Percentiles rank a stretch among this genome's conserved stretches.
Conservation (phyloP, 2,797 vertebrate species). For the Malacoctenus gilli region DNA sequence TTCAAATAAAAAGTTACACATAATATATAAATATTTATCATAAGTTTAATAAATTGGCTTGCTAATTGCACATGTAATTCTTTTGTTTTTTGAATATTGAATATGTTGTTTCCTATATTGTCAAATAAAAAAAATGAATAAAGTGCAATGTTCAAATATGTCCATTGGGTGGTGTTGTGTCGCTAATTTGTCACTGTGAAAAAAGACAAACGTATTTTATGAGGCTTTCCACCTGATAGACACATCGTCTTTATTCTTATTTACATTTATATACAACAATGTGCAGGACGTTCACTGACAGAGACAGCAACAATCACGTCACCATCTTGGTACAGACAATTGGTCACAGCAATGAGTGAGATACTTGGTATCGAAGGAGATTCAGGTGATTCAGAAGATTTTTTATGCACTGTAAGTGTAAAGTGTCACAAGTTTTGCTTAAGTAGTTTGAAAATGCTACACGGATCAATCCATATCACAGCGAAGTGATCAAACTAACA, state of each 20-base stretch:
- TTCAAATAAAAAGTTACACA: too few species aligned
- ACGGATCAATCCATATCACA: too few species aligned
- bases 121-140: slow-evolving; percentile 56
- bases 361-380: too few species aligned
- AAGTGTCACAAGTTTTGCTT: too few species aligned
- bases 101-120: slow-evolving; percentile 52
- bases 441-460: too few species aligned
- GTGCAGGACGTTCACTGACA: slow-evolving; percentile 11
- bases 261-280: slow-evolving; percentile 30
- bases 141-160: slow-evolving; percentile 51
- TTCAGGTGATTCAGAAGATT: too few species aligned
- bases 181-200: not conserved
- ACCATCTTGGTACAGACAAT: too few species aligned
- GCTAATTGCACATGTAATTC: slow-evolving; percentile 37
- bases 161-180: slow-evolving; percentile 40
- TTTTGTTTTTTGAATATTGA: slow-evolving; percentile 2
- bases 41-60: slow-evolving; percentile 34
- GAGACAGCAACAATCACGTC: slow-evolving; percentile 21
- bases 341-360: too few species aligned
- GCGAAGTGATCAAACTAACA: too few species aligned
- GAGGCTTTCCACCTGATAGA: slow-evolving; percentile 7
- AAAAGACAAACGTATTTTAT: not conserved
- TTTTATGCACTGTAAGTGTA: too few species aligned
- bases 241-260: slow-evolving; percentile 28
- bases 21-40: not conserved